These are phyloP conservation scores for Zoanthus sansibaricus DNA, from an alignment of 92 coral and sea anemone genomes.

Conservation along the genomic window DNA sequence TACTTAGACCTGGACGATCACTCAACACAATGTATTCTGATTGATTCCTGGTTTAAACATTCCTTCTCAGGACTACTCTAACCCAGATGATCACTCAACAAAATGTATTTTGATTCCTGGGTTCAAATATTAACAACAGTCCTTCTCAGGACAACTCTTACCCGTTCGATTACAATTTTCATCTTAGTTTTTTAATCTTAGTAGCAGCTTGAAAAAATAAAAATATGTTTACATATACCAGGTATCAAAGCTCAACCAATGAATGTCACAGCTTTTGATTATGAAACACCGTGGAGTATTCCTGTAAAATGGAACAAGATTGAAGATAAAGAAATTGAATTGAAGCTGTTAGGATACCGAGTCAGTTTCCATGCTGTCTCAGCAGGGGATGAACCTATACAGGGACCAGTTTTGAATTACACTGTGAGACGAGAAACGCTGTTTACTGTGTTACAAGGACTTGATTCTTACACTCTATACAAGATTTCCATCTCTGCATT, in stretches of 20 bases:
- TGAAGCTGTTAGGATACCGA: slow-evolving; percentile 72
- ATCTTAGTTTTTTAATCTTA: background rate
- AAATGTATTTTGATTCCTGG: too few species aligned
- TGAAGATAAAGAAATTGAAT: slow-evolving; percentile 45
- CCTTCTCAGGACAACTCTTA: too few species aligned
- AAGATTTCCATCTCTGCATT: slow-evolving; percentile 70
- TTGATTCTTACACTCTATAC: slow-evolving; percentile 62
- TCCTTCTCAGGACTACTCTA: too few species aligned
- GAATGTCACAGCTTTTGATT: slow-evolving; percentile 66
- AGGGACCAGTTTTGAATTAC: slow-evolving; percentile 40
- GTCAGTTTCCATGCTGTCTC: slow-evolving; percentile 64
- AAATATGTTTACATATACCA: background rate
- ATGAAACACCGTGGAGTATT: slow-evolving; percentile 65
- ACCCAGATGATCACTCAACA: too few species aligned
- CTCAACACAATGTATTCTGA: too few species aligned
- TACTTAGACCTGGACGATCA: too few species aligned
- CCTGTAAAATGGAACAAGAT: slow-evolving; percentile 72
- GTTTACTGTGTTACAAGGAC: slow-evolving; percentile 25
- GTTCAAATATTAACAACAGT: too few species aligned
- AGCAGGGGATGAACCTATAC: slow-evolving; percentile 67
- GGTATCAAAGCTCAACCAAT: slow-evolving; percentile 69
- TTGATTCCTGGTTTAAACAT: too few species aligned
- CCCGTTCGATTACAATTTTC: background rate
- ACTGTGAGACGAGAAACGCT: slow-evolving; percentile 68
- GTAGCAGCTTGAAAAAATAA: background rate